Percentiles rank a stretch among this genome's conserved stretches.
These are phyloP conservation scores for Drosophila bipectinata DNA, from an alignment of 1,140 invertebrate genomes.

Conservation along the genomic window DNA sequence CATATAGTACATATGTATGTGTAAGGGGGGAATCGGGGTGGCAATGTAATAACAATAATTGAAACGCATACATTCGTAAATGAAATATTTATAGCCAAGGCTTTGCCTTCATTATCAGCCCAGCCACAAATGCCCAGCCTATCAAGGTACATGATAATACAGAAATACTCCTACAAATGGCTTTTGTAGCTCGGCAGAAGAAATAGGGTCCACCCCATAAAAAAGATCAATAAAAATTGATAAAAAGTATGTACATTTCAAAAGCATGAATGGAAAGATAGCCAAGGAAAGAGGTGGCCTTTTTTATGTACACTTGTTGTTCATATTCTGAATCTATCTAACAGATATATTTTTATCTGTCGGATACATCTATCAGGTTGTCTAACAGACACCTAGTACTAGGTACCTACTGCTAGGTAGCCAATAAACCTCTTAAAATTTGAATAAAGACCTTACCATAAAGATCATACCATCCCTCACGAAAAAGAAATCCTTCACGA, in stretches of 20 bases:
- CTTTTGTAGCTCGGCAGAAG: neutral
- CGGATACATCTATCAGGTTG: too few relatives aligned
- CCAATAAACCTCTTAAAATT: too few relatives aligned
- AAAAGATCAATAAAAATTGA: neutral
- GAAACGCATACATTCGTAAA: conserved; percentile 36
- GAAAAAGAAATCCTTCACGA: too few relatives aligned
- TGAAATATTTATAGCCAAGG: conserved; percentile 58
- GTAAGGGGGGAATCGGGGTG: neutral
- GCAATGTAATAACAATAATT: conserved; percentile 51
- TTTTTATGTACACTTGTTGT: too few relatives aligned
- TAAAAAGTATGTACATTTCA: neutral
- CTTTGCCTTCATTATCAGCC: conserved; percentile 55
- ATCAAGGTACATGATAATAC: neutral
- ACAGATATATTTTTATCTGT: too few relatives aligned
- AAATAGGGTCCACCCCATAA: neutral
- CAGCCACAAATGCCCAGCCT: conserved; percentile 12
- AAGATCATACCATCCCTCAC: too few relatives aligned
- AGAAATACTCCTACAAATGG: neutral
- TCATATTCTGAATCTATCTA: too few relatives aligned
- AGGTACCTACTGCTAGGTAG: too few relatives aligned
- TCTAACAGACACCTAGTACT: too few relatives aligned
- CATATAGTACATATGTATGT: neutral
- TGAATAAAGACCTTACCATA: too few relatives aligned
- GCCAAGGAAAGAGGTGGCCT: too few relatives aligned
- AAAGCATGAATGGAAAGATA: too few relatives aligned